Evolutionary conservation across 2,797 vertebrate genomes (phyloP).

Genomic region (Vespertilio murinus): DNA sequence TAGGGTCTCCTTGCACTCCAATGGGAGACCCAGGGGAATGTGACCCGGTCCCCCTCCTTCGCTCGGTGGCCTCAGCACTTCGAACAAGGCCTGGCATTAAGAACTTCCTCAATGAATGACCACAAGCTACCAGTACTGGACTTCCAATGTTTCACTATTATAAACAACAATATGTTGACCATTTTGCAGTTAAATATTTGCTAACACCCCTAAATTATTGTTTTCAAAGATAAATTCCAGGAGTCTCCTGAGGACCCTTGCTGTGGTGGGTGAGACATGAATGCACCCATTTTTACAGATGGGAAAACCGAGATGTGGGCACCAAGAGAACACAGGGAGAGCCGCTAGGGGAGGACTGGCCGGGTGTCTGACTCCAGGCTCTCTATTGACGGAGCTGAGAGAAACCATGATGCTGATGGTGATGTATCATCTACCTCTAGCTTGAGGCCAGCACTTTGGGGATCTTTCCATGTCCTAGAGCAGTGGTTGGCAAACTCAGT

Average conservation of each 20-base stretch:
- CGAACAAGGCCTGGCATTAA: no score
- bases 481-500: no score
- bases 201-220: neutral
- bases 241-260: neutral
- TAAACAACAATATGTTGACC: neutral
- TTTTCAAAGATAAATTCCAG: neutral
- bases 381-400: neutral
- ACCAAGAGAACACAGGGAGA: neutral
- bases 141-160: neutral
- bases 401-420: fast-evolving
- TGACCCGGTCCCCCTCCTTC: fast-evolving
- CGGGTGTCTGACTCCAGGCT: neutral
- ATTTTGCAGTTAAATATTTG: neutral
- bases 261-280: no score
- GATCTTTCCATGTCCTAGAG: neutral
- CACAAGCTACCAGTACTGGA: fast-evolving
- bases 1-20: fast-evolving
- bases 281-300: neutral
- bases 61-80: neutral
- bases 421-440: fast-evolving
- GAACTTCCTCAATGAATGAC: neutral
- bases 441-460: fast-evolving
- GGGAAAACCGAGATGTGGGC: no score
- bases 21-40: fast-evolving
- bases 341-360: fast-evolving